These are phyloP conservation scores for Butastur rufipennis DNA, from an alignment of 2,113 vertebrate genomes.

Conservation along the genomic window DNA sequence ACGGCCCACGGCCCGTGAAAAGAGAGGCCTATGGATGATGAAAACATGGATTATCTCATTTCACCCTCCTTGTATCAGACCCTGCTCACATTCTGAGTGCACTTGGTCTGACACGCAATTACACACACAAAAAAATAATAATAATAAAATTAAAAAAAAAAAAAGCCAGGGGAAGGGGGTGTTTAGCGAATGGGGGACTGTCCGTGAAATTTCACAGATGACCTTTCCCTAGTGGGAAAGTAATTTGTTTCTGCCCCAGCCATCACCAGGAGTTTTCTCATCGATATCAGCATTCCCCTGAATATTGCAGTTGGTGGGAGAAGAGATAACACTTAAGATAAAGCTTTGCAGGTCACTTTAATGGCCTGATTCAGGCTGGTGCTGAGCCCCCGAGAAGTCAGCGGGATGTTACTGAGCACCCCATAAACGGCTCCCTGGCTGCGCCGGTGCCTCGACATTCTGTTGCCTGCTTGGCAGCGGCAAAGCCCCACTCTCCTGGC, in stretches of 20 bases:
- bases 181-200: background rate
- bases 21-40: conserved; percentile 85
- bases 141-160: background rate
- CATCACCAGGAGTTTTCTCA: background rate
- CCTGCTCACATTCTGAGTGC: conserved; percentile 73
- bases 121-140: conserved; percentile 20
- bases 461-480: background rate
- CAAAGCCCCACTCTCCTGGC: background rate
- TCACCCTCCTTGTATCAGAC: conserved; percentile 84
- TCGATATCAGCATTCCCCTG: background rate
- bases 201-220: conserved; percentile 42
- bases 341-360: background rate
- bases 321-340: background rate
- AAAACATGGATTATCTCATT: conserved; percentile 93
- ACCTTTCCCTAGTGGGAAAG: conserved; percentile 30
- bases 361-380: background rate
- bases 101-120: conserved; percentile 83
- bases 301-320: background rate
- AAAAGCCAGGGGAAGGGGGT: background rate
- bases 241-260: background rate
- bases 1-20: conserved; percentile 99
- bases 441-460: rapidly evolving
- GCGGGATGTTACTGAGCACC: background rate
- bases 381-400: background rate
- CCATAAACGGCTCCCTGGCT: rapidly evolving